Evolutionary conservation across 2,113 vertebrate species (phyloP), one percentile per base, ranked within the genome.

Genomic region (Chlorodrepanis virens): DNA sequence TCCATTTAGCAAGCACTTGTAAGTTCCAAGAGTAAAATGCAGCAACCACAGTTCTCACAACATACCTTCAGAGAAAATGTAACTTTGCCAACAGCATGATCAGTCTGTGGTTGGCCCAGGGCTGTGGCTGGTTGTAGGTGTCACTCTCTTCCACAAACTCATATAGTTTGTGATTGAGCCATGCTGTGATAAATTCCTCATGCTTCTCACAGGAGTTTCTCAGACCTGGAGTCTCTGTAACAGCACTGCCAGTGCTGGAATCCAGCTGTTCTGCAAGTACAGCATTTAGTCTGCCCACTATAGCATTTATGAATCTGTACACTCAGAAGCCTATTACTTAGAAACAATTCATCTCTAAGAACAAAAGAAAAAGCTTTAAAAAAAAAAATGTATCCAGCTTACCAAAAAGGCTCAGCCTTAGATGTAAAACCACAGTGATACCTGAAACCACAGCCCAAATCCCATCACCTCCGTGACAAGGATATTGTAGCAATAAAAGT

Each of bases 401-500:
- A 93, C 37, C 86, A 94, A 42, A 31, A 77, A 42, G 47, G 68
- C 68, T 83, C 72, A 69, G 74, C 33, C 79, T 88, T 67, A 88
- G 85, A 86, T 28, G 50, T 70, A 68, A 95, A 96, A 44, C 53
- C 80, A 63, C 87, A 63, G 9, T 49, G 92, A 93, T 21, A 91
- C 5, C 59, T 40, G 75, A 97, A 91, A 96, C 89, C 87, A 75
- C 68, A 92, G 69, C 13, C 64, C 64, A 79, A 93, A 91, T 0
- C 82, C 87, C 93, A 67, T 60, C 88, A 91, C 84, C 72, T 90
- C 77, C 61, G 42, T 16, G 86, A 92, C 82, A 96, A 89, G 79
- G 69, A 85, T 82, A 90, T 76, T 93, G 50, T 19, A 78, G 94
- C 60, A 86, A 94, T 96, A 96, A 93, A 96, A 95, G 56, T 78